Evolutionary conservation across 1,140 invertebrate species (phyloP), one percentile per base, ranked within the genome.

Genomic region (Aphelinus atriplicis): DNA sequence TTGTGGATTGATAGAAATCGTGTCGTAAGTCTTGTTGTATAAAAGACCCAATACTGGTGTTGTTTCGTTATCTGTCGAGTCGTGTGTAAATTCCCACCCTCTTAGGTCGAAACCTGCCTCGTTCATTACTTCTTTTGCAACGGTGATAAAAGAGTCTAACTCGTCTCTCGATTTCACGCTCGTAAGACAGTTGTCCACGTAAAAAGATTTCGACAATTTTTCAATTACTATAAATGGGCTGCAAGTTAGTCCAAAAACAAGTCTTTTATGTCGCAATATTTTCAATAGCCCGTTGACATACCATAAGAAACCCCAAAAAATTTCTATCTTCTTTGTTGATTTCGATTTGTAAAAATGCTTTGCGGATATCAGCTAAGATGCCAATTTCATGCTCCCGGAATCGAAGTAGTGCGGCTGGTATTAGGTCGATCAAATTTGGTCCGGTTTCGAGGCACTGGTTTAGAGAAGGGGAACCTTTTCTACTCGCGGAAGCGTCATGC

Each of bases 101-200:
- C 83, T 43, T 7, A 86, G 42, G 43, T 84, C 78, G 71, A 86
- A 84, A 46, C 64, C 67, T 4, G 76, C 82, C 7, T 72, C 42
- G 3, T 42, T 53, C 75, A 84, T 78, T 1, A 81, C 60, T 47
- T 45, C 64, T n/a, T 56, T 77, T 10, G 79, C 48, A 56, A 63
- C 68, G 4, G 56, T 7, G 3, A 75, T 78, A 55, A 84, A 82
- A 1, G 66, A 42, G 1, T 79, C 45, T 26, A 78, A 66, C 62
- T 81, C 78, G 51, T 80, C 67, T 60, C 46, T 45, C 26, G 64
- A 65, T 61, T 79, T 63, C 1, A 82, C 75, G 9, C 78, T 79
- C 9, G 68, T 77, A 76, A 84, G 43, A 53, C 71, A 80, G 43
- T 78, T 78, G 26, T 79, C 76, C 0, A 78, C 63, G 26, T 78